Base-by-base conservation (phyloP, 37 sponge, comb jelly and placozoan genomes). In the Chondrosia reniformis region DNA sequence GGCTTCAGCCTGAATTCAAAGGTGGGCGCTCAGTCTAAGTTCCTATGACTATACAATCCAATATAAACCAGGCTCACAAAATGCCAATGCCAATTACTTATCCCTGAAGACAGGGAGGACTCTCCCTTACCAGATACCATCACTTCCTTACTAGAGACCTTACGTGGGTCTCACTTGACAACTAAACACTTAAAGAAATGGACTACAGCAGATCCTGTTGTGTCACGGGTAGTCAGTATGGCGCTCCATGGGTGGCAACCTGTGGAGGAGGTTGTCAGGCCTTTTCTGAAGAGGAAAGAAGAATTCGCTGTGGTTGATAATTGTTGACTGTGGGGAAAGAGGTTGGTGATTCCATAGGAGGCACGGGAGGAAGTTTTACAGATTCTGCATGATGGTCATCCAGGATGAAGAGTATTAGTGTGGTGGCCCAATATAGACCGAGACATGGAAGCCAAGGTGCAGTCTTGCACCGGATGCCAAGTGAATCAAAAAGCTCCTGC, bases 341-440 rank as follows among this genome's bases (percentile, higher is more conserved):
- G 81, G 33, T 58, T 81, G 19, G 74, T 81, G 3, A 74, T 69
- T 7, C 81, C 81, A n/a, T n/a, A n/a, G n/a, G n/a, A n/a, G n/a
- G n/a, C n/a, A n/a, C 33, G 61, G 21, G 33, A 30, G 43, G 7
- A 81, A 22, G 74, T 81, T 2, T 25, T 81, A 22, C 37, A 67
- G 9, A 4, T 54, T 22, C 39, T 81, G 10, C 81, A 69, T 38
- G 59, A 45, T 9, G 58, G 66, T 24, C 74, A 81, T 54, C 81
- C 55, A 56, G 81, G 7, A 81, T 81, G 19, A 22, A 12, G 22
- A 46, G 74, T 33, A 81, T 81, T 73, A 31, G 61, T 71, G 27
- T 81, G 74, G 72, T 81, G 81, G 81, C 81, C 73, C n/a, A 59
- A 41, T 4, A 58, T 77, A 4, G 78, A 77, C n/a, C 10, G 6